Evolutionary conservation across 2,113 vertebrate species (phyloP), one percentile per base, ranked within the genome.

Genomic region (Heterocephalus glaber): DNA sequence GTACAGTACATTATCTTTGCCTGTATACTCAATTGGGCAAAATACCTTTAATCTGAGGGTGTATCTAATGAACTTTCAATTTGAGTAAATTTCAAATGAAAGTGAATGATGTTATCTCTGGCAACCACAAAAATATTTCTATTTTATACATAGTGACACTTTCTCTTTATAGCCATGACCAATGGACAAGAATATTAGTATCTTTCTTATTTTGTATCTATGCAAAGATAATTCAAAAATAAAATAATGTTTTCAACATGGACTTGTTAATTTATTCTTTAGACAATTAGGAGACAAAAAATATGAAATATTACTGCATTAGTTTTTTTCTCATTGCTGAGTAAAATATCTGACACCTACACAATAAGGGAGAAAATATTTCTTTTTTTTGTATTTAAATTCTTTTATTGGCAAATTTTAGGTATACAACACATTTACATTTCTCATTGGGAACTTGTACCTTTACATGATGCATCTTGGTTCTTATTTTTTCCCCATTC

Each of bases 11-110:
- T 97, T 68, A n/a, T 19, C 35, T n/a, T 97, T 93, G 49, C 58
- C 70, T 94, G 56, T 96, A 74, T 96, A 92, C 81, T 98, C 92
- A 90, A 96, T 10, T 95, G 93, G 89, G 94, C 14, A 80, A 96
- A 94, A 77, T 95, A 58, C 97, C 96, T 98, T 98, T 97, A 97
- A 97, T 95, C 44, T 97, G 96, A 97, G 95, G 97, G n/a, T 93
- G n/a, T 97, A 94, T 95, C 93, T 98, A 94, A 96, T 96, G 95
- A 98, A 93, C 92, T 95, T 96, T 97, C 56, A 98, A 97, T 97
- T 35, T 96, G 95, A 96, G 41, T 54, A 97, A 96, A 74, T 98
- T 98, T 97, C 86, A 97, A 83, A 95, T 91, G 80, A 8, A 88
- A 89, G 91, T 95, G 95, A 97, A 97, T 98, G 97, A 98, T 96